These are phyloP conservation scores for Corythaixoides concolor DNA, from an alignment of 2,113 vertebrate genomes.

Conservation along the genomic window DNA sequence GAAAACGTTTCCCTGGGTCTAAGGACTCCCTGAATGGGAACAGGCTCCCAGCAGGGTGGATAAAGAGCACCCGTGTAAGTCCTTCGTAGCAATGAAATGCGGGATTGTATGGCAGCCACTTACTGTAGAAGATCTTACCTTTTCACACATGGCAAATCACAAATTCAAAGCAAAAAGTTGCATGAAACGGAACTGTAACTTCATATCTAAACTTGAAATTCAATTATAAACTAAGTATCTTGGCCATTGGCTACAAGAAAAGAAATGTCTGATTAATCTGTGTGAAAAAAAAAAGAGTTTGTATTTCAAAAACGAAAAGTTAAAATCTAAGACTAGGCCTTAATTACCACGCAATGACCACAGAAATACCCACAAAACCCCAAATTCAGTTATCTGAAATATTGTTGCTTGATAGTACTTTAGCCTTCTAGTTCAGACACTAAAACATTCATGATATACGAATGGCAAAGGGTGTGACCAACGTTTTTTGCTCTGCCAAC, in stretches of 20 bases:
- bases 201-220: neutral
- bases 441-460: neutral
- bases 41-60: neutral
- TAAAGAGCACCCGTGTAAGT: fast-evolving
- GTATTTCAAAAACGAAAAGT: neutral
- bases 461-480: neutral
- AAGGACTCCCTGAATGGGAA: neutral
- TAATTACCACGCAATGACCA: neutral
- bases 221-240: neutral
- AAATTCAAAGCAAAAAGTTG: neutral
- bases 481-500: neutral
- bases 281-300: neutral
- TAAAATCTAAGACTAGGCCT: neutral
- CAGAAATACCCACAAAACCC: neutral
- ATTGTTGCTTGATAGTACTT: neutral
- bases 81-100: neutral
- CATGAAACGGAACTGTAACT: neutral
- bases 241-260: neutral
- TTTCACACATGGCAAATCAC: neutral
- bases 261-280: neutral
- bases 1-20: neutral
- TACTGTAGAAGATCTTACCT: neutral
- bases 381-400: neutral
- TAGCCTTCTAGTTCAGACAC: neutral
- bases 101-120: fast-evolving